Base-by-base conservation (phyloP, 2,797 vertebrate genomes). In the Mycteria americana region DNA sequence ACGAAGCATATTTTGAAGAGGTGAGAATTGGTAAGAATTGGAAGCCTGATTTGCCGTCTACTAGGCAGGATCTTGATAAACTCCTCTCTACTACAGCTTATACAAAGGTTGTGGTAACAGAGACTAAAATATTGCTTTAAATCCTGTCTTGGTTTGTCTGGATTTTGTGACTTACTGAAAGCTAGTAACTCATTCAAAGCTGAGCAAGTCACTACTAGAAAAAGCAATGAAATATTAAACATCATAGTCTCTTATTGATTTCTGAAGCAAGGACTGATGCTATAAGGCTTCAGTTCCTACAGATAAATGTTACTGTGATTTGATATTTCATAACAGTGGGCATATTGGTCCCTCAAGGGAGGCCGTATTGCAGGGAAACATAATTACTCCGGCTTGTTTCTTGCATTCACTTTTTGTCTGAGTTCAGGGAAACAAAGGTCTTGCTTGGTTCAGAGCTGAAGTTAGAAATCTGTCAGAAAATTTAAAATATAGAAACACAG, bases 241-340 rank as follows among this genome's bases (percentile, higher is more conserved):
- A 83, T 75, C 76, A 64, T 76, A 86, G 78, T 69, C 59, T 63
- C 11, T 33, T 74, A 77, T 62, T 94, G 91, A 93, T 94, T 96
- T 95, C 57, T 92, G 70, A 67, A 90, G 84, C 0, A 3, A 41
- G 75, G 46, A 89, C 16, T 89, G 64, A 91, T 86, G 48, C 13
- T 14, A 3, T 95, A 60, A 92, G 76, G 11, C 6, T 94, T 88
- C 59, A 79, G 41, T 94, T 95, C 75, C 85, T 89, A 56, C 92
- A 91, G 90, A 94, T 64, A 95, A 97, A 84, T 93, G 80, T 92
- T 95, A 82, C 53, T 75, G 35, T 70, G 72, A 89, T 93, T 95
- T 79, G 35, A 18, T 96, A 77, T 96, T 96, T 96, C 54, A 35
- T 92, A 94, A 80, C 51, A 86, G 27, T 37, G 43, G 45, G 50